These are phyloP conservation scores for Adineta ricciae DNA, from an alignment of 2,888 invertebrate species.

Conservation along the genomic window DNA sequence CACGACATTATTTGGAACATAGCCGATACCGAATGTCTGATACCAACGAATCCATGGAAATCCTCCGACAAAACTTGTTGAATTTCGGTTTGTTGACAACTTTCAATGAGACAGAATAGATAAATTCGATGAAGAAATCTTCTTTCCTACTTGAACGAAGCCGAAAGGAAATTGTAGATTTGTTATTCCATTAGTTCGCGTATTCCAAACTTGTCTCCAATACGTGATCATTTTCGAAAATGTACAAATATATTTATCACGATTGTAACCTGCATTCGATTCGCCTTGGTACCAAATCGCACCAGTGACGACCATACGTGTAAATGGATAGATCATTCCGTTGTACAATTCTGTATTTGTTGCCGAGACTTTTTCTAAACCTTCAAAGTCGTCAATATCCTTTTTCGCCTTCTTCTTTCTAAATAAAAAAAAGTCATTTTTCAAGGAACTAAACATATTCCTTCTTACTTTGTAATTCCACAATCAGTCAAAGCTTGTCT, in stretches of 20 bases:
- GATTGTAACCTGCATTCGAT: slow-evolving; percentile 36
- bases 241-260: slow-evolving; percentile 39
- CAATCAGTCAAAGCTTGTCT: slow-evolving; percentile 40
- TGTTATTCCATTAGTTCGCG: slow-evolving; percentile 36
- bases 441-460: too few relatives aligned
- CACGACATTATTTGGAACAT: slow-evolving; percentile 40
- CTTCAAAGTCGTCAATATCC: background rate
- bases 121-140: too few relatives aligned
- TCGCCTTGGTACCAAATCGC: slow-evolving; percentile 47
- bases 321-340: slow-evolving; percentile 44
- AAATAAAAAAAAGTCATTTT: background rate
- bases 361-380: background rate
- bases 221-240: slow-evolving; percentile 42
- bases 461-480: slow-evolving; percentile 34
- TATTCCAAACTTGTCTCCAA: slow-evolving; percentile 40
- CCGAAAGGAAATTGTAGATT: slow-evolving; percentile 41
- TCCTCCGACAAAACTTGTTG: slow-evolving; percentile 34
- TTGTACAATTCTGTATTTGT: slow-evolving; percentile 40
- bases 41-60: slow-evolving; percentile 44
- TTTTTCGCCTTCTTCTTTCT: background rate
- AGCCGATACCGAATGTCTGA: slow-evolving; percentile 42
- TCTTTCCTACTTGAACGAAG: slow-evolving; percentile 41
- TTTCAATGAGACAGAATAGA: background rate
- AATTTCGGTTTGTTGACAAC: background rate
- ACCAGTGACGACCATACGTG: slow-evolving; percentile 43